Percentiles rank a stretch among this genome's conserved stretches.
phyloP scores from a whole-genome alignment of 2,113 vertebrate genomes.

The Cyphomyrus discorhynchus region DNA sequence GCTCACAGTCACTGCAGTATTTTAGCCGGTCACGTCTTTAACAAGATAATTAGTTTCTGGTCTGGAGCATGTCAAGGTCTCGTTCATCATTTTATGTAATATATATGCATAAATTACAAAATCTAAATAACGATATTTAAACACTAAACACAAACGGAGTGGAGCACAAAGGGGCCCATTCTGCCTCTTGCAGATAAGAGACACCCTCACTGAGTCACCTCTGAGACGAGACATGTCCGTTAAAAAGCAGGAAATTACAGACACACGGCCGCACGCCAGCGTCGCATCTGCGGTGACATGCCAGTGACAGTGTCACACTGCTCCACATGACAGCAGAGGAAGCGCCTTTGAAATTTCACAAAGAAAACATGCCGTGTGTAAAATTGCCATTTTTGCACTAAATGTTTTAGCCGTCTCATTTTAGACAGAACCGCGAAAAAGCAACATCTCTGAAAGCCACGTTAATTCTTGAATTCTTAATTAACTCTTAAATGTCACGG shows the following conservation, averaged over 20 bases:
- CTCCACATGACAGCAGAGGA: background rate
- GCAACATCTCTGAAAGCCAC: background rate
- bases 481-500: background rate
- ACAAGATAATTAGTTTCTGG: conserved; percentile 47
- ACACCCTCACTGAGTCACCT: background rate
- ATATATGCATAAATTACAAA: conserved; percentile 26
- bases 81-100: conserved; percentile 43
- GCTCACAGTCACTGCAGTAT: conserved; percentile 36
- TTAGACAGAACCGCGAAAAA: background rate
- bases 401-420: background rate
- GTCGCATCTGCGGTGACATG: background rate
- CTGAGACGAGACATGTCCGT: background rate
- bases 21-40: conserved; percentile 35
- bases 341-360: background rate
- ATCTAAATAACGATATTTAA: conserved; percentile 9
- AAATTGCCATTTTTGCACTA: background rate
- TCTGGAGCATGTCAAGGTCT: conserved; percentile 42
- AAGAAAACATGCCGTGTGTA: background rate
- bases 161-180: background rate
- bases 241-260: background rate
- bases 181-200: background rate
- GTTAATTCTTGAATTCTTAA: background rate
- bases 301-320: background rate
- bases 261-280: background rate
- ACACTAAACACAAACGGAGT: background rate